A percentile compares a stretch with the other conserved stretches of the same genome.
Conservation (phyloP, 2,113 vertebrate genomes). For the Coryphaenoides rupestris region DNA sequence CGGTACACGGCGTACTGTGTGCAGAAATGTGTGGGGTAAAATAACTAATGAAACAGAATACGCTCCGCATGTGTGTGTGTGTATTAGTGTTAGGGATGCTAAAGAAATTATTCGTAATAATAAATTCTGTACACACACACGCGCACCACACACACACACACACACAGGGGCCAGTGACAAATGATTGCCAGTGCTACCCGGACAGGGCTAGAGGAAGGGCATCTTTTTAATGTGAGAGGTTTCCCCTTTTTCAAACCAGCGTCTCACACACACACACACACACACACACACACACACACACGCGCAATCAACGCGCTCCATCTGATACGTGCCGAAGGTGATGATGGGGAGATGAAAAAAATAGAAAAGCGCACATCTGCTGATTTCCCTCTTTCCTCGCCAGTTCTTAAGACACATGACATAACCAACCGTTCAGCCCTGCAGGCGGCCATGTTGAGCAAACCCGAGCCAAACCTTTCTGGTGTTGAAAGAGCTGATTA, state of each 20-base stretch:
- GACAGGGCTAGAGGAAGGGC: background rate
- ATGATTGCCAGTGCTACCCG: constrained; percentile 6
- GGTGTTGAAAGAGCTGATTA: too few relatives aligned
- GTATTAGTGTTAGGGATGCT: constrained; percentile 37
- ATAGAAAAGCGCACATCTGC: background rate
- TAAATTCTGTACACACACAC: constrained; percentile 42
- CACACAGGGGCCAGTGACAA: too few relatives aligned
- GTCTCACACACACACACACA: background rate
- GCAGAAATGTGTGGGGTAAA: constrained; percentile 28
- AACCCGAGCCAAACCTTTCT: too few relatives aligned
- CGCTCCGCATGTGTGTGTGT: constrained; percentile 16
- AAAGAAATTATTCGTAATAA: constrained; percentile 57
- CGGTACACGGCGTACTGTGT: constrained; percentile 43
- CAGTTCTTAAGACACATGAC: background rate
- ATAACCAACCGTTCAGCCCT: background rate
- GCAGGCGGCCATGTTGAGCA: too few relatives aligned
- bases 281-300: too few relatives aligned
- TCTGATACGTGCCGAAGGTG: background rate
- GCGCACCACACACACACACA: constrained; percentile 35
- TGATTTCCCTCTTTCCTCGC: too few relatives aligned
- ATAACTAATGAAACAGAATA: background rate
- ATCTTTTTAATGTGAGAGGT: constrained; percentile 5
- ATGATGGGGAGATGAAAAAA: background rate
- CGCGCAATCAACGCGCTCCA: background rate
- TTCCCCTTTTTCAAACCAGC: background rate